phyloP scores from a whole-genome alignment of 2,888 invertebrate species.

The Baccha elongata region DNA sequence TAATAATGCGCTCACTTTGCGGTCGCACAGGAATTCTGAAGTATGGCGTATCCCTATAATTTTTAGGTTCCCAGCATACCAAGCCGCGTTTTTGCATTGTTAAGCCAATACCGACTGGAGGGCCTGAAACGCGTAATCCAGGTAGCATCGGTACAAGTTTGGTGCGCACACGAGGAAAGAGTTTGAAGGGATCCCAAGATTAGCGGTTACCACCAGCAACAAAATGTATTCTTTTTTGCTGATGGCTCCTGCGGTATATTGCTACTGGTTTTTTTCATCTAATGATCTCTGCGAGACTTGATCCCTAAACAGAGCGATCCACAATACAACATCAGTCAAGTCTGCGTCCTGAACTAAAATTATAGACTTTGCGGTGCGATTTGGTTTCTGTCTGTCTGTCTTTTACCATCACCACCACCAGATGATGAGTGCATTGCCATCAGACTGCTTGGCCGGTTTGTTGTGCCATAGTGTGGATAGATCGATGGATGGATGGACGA shows the following conservation, averaged over 20 bases:
- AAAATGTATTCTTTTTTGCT: constrained; percentile 35
- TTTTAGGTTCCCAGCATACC: constrained; percentile 68
- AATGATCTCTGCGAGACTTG: constrained; percentile 62
- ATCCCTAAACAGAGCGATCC: constrained; percentile 59
- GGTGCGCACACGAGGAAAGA: constrained; percentile 4
- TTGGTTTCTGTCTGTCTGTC: constrained; percentile 48
- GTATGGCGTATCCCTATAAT: constrained; percentile 55
- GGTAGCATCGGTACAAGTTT: constrained; percentile 44
- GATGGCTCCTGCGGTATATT: constrained; percentile 44
- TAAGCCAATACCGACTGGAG: constrained; percentile 25
- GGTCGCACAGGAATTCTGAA: constrained; percentile 45
- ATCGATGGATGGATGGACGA: constrained; percentile 35
- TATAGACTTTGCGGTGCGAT: constrained; percentile 70
- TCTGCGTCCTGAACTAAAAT: constrained; percentile 49
- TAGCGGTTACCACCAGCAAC: constrained; percentile 60
- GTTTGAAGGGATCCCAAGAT: constrained; percentile 47
- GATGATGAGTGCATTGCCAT: constrained; percentile 68
- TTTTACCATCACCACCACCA: constrained; percentile 59
- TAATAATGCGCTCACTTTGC: constrained; percentile 36
- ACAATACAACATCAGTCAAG: constrained; percentile 34
- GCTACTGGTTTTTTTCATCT: constrained; percentile 71
- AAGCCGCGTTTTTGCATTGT: constrained; percentile 21
- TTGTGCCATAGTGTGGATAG: constrained; percentile 30
- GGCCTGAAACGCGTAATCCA: constrained; percentile 69
- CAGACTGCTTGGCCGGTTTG: background rate